Evolutionary conservation across 2,113 vertebrate genomes (phyloP), one percentile per base, ranked within the genome.

Genomic region (Grammatotria lemairii): DNA sequence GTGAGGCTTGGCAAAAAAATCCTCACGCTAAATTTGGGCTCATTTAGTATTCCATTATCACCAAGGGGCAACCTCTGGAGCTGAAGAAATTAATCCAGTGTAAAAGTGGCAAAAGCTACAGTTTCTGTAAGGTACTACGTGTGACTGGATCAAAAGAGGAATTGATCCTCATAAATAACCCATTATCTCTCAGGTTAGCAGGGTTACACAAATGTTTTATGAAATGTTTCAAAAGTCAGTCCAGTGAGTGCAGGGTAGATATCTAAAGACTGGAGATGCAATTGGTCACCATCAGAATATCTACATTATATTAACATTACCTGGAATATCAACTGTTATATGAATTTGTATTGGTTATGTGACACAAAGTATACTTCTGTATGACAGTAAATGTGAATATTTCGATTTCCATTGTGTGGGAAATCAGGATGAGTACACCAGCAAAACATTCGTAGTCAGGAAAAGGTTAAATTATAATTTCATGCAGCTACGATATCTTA

Each of bases 381-480:
- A 13, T 78, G 45, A 33, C 17, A 6, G 73, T 78, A 31, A n/a
- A 51, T 2, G 4, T 17, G 10, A 33, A 12, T 78, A 8, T 5
- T 78, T 78, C 2, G 4, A 28, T 78, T 78, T 49, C 45, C 3
- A 78, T 28, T 49, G 23, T 49, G 23, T 49, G 16, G 9, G 26
- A 75, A 75, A 45, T 17, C 3, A 13, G 33, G 19, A 21, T 38
- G 63, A 13, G 63, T 8, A 38, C n/a, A 80, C 14, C 10, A 9
- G 17, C 23, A 58, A 83, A 45, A 70, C 14, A 47, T 5, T 78
- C 58, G 19, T 5, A 49, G 26, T 31, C 54, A n/a, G 7, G 84
- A 75, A 84, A 47, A 55, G 70, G 87, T 92, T 88, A 75, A 87
- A 87, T 80, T 92, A 49, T 75, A 89, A 91, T 92, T 84, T 75